phyloP scores from a whole-genome alignment of 2,797 vertebrate species.

The Sorex maritimensis region DNA sequence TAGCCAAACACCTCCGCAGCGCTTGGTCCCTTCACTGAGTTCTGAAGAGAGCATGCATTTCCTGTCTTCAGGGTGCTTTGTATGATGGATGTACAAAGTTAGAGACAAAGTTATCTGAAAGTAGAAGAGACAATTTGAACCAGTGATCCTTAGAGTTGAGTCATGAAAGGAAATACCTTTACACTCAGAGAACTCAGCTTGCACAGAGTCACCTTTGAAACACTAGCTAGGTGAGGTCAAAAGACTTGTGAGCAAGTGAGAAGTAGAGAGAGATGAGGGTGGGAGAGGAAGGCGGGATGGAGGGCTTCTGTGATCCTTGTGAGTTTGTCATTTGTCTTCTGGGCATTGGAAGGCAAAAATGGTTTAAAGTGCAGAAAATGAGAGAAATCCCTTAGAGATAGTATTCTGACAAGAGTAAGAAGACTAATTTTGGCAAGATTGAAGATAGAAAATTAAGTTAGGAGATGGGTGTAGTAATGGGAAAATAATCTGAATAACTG shows the following conservation, averaged over 20 bases:
- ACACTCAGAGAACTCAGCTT: not conserved
- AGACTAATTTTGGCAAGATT: not conserved
- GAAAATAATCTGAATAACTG: not conserved
- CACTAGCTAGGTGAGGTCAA: not conserved
- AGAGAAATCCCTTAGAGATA: not conserved
- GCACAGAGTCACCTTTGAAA: not conserved
- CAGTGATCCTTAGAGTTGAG: not conserved
- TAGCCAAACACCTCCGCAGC: not conserved
- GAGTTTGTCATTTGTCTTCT: not conserved
- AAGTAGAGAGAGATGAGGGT: not conserved
- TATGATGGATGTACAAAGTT: not conserved
- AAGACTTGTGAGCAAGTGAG: not conserved
- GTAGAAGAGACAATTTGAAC: not conserved
- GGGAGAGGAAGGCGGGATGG: not conserved
- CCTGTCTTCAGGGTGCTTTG: not conserved
- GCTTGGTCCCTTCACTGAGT: not conserved
- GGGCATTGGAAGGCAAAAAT: not conserved
- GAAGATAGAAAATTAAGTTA: not conserved
- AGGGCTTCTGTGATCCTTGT: not conserved
- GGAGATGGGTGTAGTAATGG: not conserved
- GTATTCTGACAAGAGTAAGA: not conserved
- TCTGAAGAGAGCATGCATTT: not conserved
- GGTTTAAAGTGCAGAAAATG: not conserved
- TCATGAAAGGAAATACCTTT: not conserved
- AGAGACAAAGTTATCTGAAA: not conserved